These are phyloP conservation scores for Rhyacophila brunnea DNA, from an alignment of 1,140 invertebrate genomes.

Conservation along the genomic window DNA sequence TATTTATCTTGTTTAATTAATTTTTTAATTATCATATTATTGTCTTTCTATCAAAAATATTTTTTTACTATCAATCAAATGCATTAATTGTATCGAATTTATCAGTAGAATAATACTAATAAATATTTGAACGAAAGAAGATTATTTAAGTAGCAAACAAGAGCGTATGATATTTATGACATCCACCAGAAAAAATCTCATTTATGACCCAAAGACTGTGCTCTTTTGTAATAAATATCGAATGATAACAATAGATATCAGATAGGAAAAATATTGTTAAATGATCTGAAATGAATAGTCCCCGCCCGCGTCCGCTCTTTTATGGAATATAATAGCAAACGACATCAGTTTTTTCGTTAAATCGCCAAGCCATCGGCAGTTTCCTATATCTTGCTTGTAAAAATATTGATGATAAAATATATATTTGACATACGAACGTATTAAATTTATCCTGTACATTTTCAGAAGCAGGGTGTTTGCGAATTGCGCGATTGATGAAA, in stretches of 20 bases:
- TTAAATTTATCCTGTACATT: background rate
- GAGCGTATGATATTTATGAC: too few species aligned
- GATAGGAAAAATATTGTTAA: slow-evolving; percentile 19
- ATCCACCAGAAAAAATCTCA: too few species aligned
- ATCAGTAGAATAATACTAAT: too few species aligned
- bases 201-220: slow-evolving; percentile 9
- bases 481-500: too few species aligned
- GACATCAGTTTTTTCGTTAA: background rate
- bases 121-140: too few species aligned
- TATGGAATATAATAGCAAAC: slow-evolving; percentile 6
- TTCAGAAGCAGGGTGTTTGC: too few species aligned
- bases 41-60: too few species aligned
- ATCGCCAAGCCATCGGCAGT: slow-evolving; percentile 12
- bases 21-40: too few species aligned
- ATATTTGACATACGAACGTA: background rate
- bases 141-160: too few species aligned
- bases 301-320: slow-evolving; percentile 6
- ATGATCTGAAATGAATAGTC: slow-evolving; percentile 11
- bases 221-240: slow-evolving; percentile 19
- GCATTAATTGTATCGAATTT: too few species aligned
- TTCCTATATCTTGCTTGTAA: slow-evolving; percentile 5
- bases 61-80: too few species aligned
- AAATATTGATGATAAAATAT: slow-evolving; percentile 1
- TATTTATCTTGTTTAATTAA: too few species aligned
- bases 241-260: slow-evolving; percentile 19